phyloP scores from a whole-genome alignment of 2,888 invertebrate genomes.

The Chromoteleia sp. region DNA sequence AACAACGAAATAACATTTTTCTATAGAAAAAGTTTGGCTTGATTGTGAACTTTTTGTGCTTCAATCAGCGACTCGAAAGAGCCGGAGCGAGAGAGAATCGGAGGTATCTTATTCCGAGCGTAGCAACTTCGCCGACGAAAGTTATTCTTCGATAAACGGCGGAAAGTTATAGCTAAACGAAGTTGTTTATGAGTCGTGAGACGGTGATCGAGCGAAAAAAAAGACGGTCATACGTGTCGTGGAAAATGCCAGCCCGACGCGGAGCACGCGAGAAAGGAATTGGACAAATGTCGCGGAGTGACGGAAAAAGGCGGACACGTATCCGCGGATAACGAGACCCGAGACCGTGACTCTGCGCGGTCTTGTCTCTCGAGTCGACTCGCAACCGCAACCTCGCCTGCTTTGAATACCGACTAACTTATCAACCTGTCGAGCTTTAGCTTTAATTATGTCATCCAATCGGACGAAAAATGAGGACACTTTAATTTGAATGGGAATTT shows the following conservation, averaged over 20 bases:
- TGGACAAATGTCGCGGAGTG: conserved; percentile 24
- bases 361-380: conserved; percentile 43
- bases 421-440: conserved; percentile 45
- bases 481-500: background rate
- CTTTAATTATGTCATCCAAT: conserved; percentile 42
- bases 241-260: background rate
- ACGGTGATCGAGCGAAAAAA: no score
- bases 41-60: conserved; percentile 40
- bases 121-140: conserved; percentile 8
- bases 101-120: conserved; percentile 6
- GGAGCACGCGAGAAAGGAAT: conserved; percentile 16
- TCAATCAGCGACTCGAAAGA: conserved; percentile 40
- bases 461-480: background rate
- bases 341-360: conserved; percentile 34
- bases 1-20: conserved; percentile 33
- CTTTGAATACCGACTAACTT: conserved; percentile 52
- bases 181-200: conserved; percentile 36
- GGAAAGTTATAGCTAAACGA: conserved; percentile 39
- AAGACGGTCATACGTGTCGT: background rate
- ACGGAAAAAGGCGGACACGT: conserved; percentile 50
- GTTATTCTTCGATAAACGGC: conserved; percentile 39
- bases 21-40: conserved; percentile 47
- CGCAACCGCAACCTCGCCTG: conserved; percentile 22
- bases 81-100: background rate
- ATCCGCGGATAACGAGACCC: conserved; percentile 50